Evolutionary conservation across 2,888 invertebrate species (phyloP), one percentile per base, ranked within the genome.

Genomic region (Ecliptopera silaceata): DNA sequence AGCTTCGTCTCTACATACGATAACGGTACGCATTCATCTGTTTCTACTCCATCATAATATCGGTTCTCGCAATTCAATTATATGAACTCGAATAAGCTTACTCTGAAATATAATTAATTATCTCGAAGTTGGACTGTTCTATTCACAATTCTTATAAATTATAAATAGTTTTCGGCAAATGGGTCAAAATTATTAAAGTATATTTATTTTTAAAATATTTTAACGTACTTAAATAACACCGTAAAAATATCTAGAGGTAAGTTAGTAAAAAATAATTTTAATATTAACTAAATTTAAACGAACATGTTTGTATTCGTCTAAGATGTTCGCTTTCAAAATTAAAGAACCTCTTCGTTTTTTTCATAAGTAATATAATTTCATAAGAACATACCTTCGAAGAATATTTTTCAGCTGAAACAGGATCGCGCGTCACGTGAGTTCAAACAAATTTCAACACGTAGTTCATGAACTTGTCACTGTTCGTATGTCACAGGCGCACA

Each of bases 391-490:
- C 88, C 87, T 82, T 71, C 20, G 56, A 65, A 71, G 71, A 70
- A 68, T 71, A 69, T 69, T 69, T 71, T 63, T 61, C 51, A 56
- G 69, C 68, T 65, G 66, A 69, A 69, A 66, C 70, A 73, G 67
- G 67, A 68, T 69, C 71, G 69, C 70, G 75, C 79, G 75, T 80
- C 86, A 88, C 85, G 85, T 76, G 81, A 83, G 86, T 86, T 88
- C 84, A 82, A 89, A 88, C 86, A 84, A 88, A 80, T 84, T 82
- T 81, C 70, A 87, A 86, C 88, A 89, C 87, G 84, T 79, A 84
- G 90, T 89, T 88, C 82, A 89, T 88, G 86, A 89, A 90, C 89
- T 89, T 84, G 84, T 87, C 90, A 90, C 90, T 88, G 86, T 83
- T 88, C 83, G 86, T 86, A 82, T 84, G 87, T 86, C 89, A 89